Base-by-base conservation (phyloP, 2,797 vertebrate species). In the Pogoniulus pusillus region DNA sequence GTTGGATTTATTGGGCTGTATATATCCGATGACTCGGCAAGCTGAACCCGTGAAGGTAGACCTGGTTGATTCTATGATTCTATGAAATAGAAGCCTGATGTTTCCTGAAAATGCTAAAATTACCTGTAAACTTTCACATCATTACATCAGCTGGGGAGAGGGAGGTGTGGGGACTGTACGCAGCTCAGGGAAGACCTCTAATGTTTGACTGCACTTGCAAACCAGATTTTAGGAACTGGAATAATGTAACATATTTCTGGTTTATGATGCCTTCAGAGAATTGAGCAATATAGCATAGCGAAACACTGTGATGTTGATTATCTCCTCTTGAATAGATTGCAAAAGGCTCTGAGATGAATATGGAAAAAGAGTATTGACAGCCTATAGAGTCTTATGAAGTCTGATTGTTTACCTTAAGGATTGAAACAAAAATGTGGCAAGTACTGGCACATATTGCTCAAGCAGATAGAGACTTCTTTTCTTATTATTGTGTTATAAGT, bases 101-200 rank as follows among this genome's bases (percentile, higher is more conserved):
- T 92, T 90, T 81, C 32, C 34, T 79, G 58, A 79, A 88, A 82
- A 71, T 35, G 43, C 62, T 91, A 10, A 82, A 74, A 91, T 88
- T 58, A 47, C 19, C 22, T 77, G 12, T 51, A 24, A 24, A 51
- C 20, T 92, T 86, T 75, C 51, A 74, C 27, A 30, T 74, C 24
- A 29, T 75, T 87, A 32, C 8, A 47, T 82, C 34, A 32, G 8
- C 58, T 79, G 27, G 15, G 82, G 41, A 55, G 63, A 70, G 23
- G 35, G 53, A 78, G 35, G 70, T 27, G 73, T 68, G 30, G 53
- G 60, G 27, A 47, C 51, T 65, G 49, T 82, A 53, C 7, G 18
- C 27, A 74, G 89, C 80, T 91, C 95, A 94, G 74, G 90, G 91
- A 93, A 96, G 94, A 95, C 93, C 90, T 94, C 91, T 95, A 71